These are phyloP conservation scores for rabbit (Oryctolagus cuniculus) DNA, from an alignment of 2,113 vertebrate genomes.

Conservation along the genomic window mOryCun1.1 NC_091435.1:104162001-104162500, in stretches of 20 bases:
- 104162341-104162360: background rate
- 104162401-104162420: background rate
- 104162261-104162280: background rate
- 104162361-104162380: background rate
- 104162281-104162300: background rate
- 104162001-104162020: background rate
- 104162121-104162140: background rate
- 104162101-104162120: background rate
- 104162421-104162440: background rate
- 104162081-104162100: background rate
- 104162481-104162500: background rate
- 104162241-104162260: background rate
- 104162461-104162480: conserved; percentile 15
- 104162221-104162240: background rate
- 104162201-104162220: background rate
- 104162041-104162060: background rate
- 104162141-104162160: background rate
- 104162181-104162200: background rate
- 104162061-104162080: background rate
- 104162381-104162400: background rate
- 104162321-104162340: background rate
- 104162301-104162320: background rate
- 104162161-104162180: background rate
- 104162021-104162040: background rate
- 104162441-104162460: background rate